Percentiles rank a stretch among this genome's conserved stretches.
Evolutionary conservation across 2,888 invertebrate genomes (phyloP).

Genomic region (Cremastinae sp.): DNA sequence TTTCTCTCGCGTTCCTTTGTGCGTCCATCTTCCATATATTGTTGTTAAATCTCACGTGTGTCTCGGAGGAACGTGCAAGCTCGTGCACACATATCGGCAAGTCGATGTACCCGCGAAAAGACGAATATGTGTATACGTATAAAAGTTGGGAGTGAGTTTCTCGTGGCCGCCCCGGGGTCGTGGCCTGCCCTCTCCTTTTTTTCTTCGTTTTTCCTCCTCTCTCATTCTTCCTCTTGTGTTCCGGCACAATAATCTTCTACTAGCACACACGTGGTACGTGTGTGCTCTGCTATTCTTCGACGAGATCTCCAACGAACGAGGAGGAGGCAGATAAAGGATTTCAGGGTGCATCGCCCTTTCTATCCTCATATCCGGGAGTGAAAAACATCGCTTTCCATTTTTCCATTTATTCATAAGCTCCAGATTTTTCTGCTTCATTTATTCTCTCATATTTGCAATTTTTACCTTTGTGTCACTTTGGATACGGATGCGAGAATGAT

Average conservation of each 20-base stretch:
- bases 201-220: conserved; percentile 59
- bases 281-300: conserved; percentile 67
- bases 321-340: conserved; percentile 29
- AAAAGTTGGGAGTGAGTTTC: conserved; percentile 62
- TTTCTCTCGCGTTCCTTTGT: conserved; percentile 3
- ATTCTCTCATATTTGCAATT: neutral
- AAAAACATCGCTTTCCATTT: conserved; percentile 10
- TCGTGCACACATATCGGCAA: conserved; percentile 59
- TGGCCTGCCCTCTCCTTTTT: conserved; percentile 77
- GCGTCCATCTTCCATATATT: conserved; percentile 17
- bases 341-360: conserved; percentile 54
- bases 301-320: conserved; percentile 37
- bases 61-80: conserved; percentile 62
- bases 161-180: conserved; percentile 78
- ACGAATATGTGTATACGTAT: conserved; percentile 34
- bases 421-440: neutral
- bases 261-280: conserved; percentile 57
- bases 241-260: conserved; percentile 61
- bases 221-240: conserved; percentile 42
- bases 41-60: conserved; percentile 62
- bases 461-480: conserved; percentile 3
- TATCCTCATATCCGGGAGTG: conserved; percentile 46
- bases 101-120: conserved; percentile 39
- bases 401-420: conserved; percentile 11
- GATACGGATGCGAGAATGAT: too few relatives aligned